Evolutionary conservation across 2,888 invertebrate species (phyloP).

Genomic region (Hemithea aestivaria): DNA sequence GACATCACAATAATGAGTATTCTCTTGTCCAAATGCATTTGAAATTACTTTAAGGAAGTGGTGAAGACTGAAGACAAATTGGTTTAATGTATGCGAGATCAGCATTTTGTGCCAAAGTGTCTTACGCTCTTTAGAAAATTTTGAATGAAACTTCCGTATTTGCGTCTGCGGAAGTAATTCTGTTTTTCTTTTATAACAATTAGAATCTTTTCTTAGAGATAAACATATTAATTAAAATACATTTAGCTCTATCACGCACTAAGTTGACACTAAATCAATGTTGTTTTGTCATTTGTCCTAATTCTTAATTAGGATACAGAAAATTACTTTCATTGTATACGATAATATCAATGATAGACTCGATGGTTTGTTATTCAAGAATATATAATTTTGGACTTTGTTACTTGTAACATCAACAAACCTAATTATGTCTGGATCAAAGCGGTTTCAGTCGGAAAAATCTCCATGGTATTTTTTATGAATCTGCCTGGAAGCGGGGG

Average conservation of each 20-base stretch:
- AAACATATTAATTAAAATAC: slow-evolving; percentile 18
- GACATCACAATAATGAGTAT: background rate
- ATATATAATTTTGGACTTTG: no score
- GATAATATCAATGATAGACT: no score
- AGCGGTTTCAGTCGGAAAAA: no score
- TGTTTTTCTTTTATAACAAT: no score
- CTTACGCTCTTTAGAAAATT: slow-evolving; percentile 19
- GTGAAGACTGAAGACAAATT: slow-evolving; percentile 10
- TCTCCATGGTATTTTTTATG: no score
- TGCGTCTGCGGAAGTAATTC: slow-evolving; percentile 2
- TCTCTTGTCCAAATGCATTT: slow-evolving; percentile 2
- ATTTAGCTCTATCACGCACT: slow-evolving; percentile 13
- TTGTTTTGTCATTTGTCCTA: slow-evolving; percentile 16
- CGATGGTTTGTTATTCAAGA: slow-evolving; percentile 3
- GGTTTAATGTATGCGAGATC: slow-evolving; percentile 17
- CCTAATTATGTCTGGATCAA: no score
- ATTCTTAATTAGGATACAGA: slow-evolving; percentile 30
- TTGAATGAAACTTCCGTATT: slow-evolving; percentile 17
- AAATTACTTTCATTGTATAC: slow-evolving; percentile 22
- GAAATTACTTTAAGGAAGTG: slow-evolving; percentile 15
- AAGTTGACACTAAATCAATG: slow-evolving; percentile 18
- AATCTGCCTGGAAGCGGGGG: no score
- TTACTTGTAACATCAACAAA: no score
- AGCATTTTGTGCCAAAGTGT: slow-evolving; percentile 21
- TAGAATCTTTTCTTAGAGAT: no score